phyloP scores from a whole-genome alignment of 2,888 invertebrate genomes.

The Drosophila vallismaia region DNA sequence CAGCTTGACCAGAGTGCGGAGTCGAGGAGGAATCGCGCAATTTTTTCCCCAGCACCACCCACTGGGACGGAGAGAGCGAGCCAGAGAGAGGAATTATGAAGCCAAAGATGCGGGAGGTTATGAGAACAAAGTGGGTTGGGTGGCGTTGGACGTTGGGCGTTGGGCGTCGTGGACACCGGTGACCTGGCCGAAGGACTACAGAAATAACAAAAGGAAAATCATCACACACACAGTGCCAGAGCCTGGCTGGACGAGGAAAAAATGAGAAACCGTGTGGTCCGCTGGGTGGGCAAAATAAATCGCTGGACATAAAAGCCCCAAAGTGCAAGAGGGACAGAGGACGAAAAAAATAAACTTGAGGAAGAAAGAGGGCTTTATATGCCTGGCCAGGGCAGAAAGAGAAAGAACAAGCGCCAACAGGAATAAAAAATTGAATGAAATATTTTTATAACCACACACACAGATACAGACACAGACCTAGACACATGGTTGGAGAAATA shows the following conservation, averaged over 20 bases:
- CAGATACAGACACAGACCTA: conserved; percentile 1
- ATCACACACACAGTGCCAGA: conserved; percentile 25
- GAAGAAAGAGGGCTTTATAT: background rate
- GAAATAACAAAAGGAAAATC: conserved; percentile 41
- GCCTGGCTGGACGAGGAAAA: conserved; percentile 45
- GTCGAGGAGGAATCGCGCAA: conserved; percentile 44
- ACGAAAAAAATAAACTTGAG: conserved; percentile 13
- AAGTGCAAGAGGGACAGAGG: conserved; percentile 59
- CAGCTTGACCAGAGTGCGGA: conserved; percentile 59
- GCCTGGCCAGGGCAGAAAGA: conserved; percentile 27
- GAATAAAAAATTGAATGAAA: conserved; percentile 79
- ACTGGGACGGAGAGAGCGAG: conserved; percentile 13
- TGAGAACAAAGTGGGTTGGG: conserved; percentile 28
- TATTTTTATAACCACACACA: conserved; percentile 78
- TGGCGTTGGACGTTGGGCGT: conserved; percentile 1
- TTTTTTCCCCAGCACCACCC: conserved; percentile 22
- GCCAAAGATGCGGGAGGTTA: conserved; percentile 49
- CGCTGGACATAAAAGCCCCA: conserved; percentile 65
- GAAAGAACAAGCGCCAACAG: conserved; percentile 55
- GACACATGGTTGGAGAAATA: conserved; percentile 11
- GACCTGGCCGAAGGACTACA: conserved; percentile 60
- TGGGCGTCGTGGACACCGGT: conserved; percentile 36
- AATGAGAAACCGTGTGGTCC: conserved; percentile 76
- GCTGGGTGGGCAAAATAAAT: conserved; percentile 72
- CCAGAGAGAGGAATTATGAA: conserved; percentile 69